phyloP scores from a whole-genome alignment of 1,140 invertebrate species.

The Monochamus saltuarius region DNA sequence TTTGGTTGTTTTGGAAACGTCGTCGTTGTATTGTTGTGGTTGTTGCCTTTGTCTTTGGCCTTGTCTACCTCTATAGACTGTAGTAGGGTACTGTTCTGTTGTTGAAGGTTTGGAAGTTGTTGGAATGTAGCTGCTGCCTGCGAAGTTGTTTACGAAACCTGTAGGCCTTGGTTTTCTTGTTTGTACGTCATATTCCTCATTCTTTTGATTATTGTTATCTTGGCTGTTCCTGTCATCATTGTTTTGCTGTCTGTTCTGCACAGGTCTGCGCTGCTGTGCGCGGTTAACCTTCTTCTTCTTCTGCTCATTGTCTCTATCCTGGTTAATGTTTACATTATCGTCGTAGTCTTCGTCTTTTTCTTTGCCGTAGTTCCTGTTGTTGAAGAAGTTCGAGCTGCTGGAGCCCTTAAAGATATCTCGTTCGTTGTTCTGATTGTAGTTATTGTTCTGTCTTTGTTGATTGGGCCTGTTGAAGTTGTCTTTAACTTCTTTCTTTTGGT shows the following conservation, averaged over 20 bases:
- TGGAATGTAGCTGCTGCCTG: constrained; percentile 54
- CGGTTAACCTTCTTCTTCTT: constrained; percentile 47
- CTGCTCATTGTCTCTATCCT: constrained; percentile 46
- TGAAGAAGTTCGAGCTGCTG: constrained; percentile 70
- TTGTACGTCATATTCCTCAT: constrained; percentile 36
- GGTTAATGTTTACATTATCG: constrained; percentile 49
- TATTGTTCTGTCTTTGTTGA: constrained; percentile 33
- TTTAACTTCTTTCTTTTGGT: constrained; percentile 46
- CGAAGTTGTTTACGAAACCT: constrained; percentile 53
- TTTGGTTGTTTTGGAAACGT: constrained; percentile 34
- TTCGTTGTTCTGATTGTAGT: constrained; percentile 45
- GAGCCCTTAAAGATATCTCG: constrained; percentile 62
- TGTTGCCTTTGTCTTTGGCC: constrained; percentile 30
- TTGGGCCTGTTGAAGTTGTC: constrained; percentile 42
- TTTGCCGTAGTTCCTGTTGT: constrained; percentile 61
- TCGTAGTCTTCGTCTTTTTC: constrained; percentile 60
- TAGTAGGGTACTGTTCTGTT: constrained; percentile 36
- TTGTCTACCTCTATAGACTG: constrained; percentile 38
- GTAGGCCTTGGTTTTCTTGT: constrained; percentile 46
- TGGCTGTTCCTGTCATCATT: constrained; percentile 34
- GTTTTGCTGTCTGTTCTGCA: constrained; percentile 32
- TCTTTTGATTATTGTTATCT: constrained; percentile 16
- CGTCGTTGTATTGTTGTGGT: constrained; percentile 41
- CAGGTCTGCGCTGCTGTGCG: constrained; percentile 33
- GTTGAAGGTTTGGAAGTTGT: constrained; percentile 54